phyloP scores from a whole-genome alignment of 2,888 invertebrate genomes.

The Nemapogon koenigi region DNA sequence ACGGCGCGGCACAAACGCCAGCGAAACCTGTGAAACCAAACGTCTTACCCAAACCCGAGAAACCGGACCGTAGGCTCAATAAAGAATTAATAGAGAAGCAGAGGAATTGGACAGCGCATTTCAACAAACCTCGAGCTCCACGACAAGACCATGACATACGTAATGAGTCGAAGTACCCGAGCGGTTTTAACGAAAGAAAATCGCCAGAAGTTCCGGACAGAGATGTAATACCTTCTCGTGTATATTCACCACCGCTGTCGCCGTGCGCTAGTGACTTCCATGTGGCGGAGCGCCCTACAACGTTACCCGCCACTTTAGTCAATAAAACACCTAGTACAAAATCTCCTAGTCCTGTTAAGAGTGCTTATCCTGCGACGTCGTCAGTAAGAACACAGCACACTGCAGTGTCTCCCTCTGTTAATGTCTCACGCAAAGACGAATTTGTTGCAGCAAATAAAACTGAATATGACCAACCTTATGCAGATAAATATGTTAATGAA shows the following conservation, averaged over 20 bases:
- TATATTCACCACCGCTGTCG: conserved; percentile 58
- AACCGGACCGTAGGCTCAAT: conserved; percentile 83
- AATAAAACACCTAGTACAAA: conserved; percentile 40
- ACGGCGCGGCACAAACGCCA: conserved; percentile 49
- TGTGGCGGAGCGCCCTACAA: conserved; percentile 39
- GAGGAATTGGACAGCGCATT: conserved; percentile 91
- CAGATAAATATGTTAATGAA: too few species aligned
- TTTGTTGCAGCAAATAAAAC: conserved; percentile 30
- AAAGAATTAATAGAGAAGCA: conserved; percentile 90
- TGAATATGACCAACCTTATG: conserved; percentile 20
- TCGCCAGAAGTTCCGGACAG: conserved; percentile 43
- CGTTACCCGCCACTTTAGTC: conserved; percentile 43
- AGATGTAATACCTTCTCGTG: conserved; percentile 48
- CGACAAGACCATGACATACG: conserved; percentile 37
- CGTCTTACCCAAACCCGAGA: conserved; percentile 76
- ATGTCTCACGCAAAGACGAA: conserved; percentile 31
- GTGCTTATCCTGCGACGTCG: conserved; percentile 33
- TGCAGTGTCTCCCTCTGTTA: conserved; percentile 30
- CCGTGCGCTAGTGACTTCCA: conserved; percentile 67
- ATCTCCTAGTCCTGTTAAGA: conserved; percentile 54
- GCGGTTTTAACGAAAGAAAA: conserved; percentile 41
- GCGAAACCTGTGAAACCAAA: conserved; percentile 61
- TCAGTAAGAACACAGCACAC: conserved; percentile 34
- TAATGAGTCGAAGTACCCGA: conserved; percentile 38
- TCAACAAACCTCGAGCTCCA: conserved; percentile 75